Conservation (phyloP, 2,888 invertebrate genomes). For the Slavum lentiscoides region DNA sequence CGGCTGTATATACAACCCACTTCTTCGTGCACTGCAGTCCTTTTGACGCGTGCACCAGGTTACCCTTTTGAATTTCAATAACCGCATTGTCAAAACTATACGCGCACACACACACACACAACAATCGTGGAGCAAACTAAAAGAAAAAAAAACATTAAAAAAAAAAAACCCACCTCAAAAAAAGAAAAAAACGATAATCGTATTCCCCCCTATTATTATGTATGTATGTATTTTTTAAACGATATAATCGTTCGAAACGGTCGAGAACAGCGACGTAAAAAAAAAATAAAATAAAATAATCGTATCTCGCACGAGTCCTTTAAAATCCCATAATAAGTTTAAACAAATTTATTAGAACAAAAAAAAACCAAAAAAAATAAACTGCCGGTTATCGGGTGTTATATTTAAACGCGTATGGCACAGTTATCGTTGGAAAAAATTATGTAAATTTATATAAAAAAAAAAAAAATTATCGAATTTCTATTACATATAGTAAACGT, state of each 20-base stretch:
- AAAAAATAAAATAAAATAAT: conserved; percentile 2
- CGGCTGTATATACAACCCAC: conserved; percentile 16
- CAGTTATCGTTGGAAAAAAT: no score
- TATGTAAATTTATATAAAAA: background rate
- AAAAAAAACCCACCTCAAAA: background rate
- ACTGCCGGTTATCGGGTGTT: no score
- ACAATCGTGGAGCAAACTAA: conserved; percentile 1
- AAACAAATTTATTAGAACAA: no score
- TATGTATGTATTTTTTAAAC: background rate
- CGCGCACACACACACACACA: no score
- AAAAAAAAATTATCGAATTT: no score
- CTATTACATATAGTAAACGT: no score
- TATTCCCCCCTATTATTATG: background rate
- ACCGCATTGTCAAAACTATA: conserved; percentile 40
- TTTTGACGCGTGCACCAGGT: conserved; percentile 17
- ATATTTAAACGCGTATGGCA: no score
- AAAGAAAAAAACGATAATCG: background rate
- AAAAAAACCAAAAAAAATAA: no score
- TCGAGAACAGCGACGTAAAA: background rate
- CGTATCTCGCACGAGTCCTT: background rate
- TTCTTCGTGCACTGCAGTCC: background rate
- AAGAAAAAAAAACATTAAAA: background rate
- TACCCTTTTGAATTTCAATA: conserved; percentile 51
- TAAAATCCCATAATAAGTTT: background rate
- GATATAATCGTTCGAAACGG: background rate